Evolutionary conservation across 2,888 invertebrate genomes (phyloP).

Genomic region (Myopa testacea): DNA sequence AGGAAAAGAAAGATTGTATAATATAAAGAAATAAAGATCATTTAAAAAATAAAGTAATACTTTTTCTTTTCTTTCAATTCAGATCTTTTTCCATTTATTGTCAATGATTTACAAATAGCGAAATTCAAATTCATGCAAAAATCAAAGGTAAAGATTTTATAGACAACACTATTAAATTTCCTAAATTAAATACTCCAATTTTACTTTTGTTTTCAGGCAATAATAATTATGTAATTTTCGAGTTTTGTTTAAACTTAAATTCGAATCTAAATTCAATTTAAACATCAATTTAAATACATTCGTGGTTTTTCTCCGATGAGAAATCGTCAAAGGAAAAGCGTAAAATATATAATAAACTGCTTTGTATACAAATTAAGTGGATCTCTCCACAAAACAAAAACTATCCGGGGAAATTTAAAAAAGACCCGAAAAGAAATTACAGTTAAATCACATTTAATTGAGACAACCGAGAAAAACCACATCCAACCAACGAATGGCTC

Average conservation of each 20-base stretch:
- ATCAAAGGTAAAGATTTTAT: too few relatives aligned
- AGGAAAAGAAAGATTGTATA: neutral
- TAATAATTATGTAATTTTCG: neutral
- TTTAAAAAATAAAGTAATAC: too few relatives aligned
- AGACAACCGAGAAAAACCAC: neutral
- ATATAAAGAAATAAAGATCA: neutral
- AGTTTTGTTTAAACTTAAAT: neutral
- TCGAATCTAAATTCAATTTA: neutral
- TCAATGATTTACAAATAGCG: neutral
- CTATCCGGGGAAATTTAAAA: neutral
- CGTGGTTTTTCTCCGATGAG: too few relatives aligned
- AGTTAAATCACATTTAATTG: slow-evolving; percentile 9
- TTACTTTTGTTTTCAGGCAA: neutral
- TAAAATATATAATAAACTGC: too few relatives aligned
- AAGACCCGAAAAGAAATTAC: neutral
- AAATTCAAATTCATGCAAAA: too few relatives aligned
- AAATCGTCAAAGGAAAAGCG: too few relatives aligned
- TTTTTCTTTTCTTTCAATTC: neutral
- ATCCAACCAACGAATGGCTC: neutral
- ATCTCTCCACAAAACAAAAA: neutral
- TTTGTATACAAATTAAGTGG: too few relatives aligned
- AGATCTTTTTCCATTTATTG: neutral
- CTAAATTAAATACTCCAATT: too few relatives aligned
- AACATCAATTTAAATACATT: too few relatives aligned
- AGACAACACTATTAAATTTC: too few relatives aligned